Conservation (phyloP, 2,888 invertebrate species). For the Plebejus melissa region DNA sequence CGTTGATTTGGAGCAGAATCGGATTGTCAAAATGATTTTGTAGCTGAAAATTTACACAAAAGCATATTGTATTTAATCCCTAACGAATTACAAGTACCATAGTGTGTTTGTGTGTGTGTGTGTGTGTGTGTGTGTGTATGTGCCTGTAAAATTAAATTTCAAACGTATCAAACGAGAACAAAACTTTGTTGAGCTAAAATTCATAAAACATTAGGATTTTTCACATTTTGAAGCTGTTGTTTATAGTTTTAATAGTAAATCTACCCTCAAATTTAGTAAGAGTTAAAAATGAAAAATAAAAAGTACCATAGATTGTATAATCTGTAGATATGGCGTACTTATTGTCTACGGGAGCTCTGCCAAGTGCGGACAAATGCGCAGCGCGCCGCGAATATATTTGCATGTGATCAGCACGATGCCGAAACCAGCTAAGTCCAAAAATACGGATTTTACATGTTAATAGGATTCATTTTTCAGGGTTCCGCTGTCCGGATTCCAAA, state of each 20-base stretch:
- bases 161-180: no score
- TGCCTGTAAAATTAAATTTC: no score
- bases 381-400: constrained; percentile 36
- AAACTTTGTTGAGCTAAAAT: no score
- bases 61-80: no score
- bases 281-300: background rate
- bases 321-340: constrained; percentile 33
- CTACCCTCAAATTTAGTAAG: background rate
- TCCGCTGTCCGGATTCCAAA: background rate
- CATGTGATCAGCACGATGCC: constrained; percentile 35
- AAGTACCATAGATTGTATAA: constrained; percentile 3
- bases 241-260: no score
- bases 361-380: constrained; percentile 35
- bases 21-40: no score
- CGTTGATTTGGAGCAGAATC: background rate
- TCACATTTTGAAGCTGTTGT: no score
- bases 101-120: no score
- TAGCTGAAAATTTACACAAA: no score
- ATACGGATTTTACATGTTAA: constrained; percentile 21
- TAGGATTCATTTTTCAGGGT: background rate
- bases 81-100: no score
- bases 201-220: no score
- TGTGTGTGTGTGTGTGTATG: no score
- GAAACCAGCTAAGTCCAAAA: constrained; percentile 28
- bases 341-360: constrained; percentile 39